Evolutionary conservation across 2,888 invertebrate species (phyloP).

Genomic region (Pseudococcus jackbeardsleyi): DNA sequence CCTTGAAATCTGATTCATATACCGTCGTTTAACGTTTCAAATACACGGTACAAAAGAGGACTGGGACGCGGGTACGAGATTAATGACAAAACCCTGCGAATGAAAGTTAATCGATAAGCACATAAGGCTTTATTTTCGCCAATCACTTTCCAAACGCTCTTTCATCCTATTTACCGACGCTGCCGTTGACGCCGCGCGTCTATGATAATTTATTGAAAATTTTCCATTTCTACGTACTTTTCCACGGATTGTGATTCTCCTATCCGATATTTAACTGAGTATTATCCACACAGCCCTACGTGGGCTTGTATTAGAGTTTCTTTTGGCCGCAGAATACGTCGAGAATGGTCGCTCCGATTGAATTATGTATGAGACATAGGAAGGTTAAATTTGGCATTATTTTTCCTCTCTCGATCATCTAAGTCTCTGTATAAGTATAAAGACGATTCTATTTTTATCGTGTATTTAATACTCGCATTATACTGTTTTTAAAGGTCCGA

Average conservation of each 20-base stretch:
- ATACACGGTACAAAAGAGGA: background rate
- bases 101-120: constrained; percentile 54
- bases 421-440: background rate
- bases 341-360: background rate
- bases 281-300: background rate
- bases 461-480: background rate
- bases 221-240: background rate
- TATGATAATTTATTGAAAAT: constrained; percentile 27
- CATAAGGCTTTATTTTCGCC: constrained; percentile 37
- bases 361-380: background rate
- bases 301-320: background rate
- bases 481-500: constrained; percentile 8
- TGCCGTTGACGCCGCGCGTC: background rate
- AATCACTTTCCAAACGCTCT: constrained; percentile 19
- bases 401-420: background rate
- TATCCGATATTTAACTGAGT: no score
- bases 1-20: constrained; percentile 22
- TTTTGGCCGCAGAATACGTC: background rate
- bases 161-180: background rate
- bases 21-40: background rate
- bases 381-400: background rate
- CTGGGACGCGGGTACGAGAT: background rate
- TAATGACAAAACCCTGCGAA: constrained; percentile 42
- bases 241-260: background rate
- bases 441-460: background rate